Percentiles rank a stretch among this genome's conserved stretches.
These are phyloP conservation scores for Hapalemur alaotrensis DNA, from an alignment of 2,797 vertebrate species.

Conservation along the genomic window DNA sequence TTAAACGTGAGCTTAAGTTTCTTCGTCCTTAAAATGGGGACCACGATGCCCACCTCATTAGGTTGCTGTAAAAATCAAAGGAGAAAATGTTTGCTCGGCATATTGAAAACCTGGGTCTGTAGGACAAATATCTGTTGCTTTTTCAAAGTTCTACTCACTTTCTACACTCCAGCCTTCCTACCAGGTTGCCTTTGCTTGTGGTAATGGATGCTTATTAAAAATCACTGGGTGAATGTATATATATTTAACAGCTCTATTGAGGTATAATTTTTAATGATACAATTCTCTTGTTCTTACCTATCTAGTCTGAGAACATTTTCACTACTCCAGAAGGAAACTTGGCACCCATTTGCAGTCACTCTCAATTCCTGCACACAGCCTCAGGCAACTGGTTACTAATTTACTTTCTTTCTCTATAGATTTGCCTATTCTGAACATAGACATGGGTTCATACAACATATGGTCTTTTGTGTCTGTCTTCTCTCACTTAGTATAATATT, in stretches of 20 bases:
- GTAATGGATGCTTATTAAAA: background rate
- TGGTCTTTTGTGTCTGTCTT: background rate
- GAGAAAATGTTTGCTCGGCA: too few relatives aligned
- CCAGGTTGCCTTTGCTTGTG: background rate
- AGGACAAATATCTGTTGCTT: background rate
- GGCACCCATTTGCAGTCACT: background rate
- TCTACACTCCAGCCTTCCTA: background rate
- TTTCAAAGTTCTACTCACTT: background rate
- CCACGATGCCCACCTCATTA: background rate
- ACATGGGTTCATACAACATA: accelerated
- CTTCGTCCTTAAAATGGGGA: background rate
- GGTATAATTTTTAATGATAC: background rate
- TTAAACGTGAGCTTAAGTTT: background rate
- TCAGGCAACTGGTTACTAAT: background rate
- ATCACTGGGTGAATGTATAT: background rate
- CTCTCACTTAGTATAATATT: background rate
- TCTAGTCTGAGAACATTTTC: background rate
- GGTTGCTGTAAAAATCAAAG: background rate
- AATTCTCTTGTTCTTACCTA: background rate
- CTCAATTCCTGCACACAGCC: background rate
- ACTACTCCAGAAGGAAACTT: background rate
- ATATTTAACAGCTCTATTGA: background rate
- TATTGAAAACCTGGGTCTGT: background rate
- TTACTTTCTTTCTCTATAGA: background rate
- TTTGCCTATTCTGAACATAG: background rate